These are phyloP conservation scores for Synodontis membranacea DNA, from an alignment of 2,113 vertebrate genomes.

Conservation along the genomic window DNA sequence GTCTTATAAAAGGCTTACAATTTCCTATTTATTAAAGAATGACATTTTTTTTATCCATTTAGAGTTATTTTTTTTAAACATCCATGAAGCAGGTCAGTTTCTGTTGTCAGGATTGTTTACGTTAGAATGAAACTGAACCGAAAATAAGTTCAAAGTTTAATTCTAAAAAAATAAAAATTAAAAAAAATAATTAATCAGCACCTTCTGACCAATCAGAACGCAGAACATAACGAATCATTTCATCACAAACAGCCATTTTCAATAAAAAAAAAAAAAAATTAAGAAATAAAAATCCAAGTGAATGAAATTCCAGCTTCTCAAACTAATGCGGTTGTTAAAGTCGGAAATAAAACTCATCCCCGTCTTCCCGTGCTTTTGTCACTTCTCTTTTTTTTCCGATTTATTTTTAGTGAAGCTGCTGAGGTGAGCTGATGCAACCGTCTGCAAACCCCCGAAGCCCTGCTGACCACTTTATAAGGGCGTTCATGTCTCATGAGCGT, in stretches of 20 bases:
- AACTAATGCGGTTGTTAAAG: background rate
- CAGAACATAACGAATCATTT: background rate
- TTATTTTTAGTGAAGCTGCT: conserved; percentile 32
- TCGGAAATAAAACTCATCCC: background rate
- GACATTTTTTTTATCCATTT: background rate
- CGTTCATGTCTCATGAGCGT: conserved; percentile 19
- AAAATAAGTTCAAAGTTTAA: too few relatives aligned
- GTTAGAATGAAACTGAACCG: too few relatives aligned
- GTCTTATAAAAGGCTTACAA: background rate
- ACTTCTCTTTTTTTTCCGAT: background rate
- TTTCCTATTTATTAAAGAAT: background rate
- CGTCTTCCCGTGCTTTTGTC: background rate
- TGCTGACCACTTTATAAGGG: conserved; percentile 30
- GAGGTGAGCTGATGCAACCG: conserved; percentile 41
- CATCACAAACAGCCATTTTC: background rate
- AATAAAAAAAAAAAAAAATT: background rate
- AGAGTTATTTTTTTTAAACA: background rate
- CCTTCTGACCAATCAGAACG: background rate
- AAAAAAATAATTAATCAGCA: background rate
- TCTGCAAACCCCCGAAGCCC: conserved; percentile 25
- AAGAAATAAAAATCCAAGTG: background rate
- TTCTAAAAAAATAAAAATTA: too few relatives aligned
- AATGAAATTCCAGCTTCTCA: background rate
- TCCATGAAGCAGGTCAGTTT: too few relatives aligned
- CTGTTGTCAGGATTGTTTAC: too few relatives aligned